Evolutionary conservation across 2,113 vertebrate species (phyloP), one percentile per base, ranked within the genome.

Genomic region (Phyllostomus discolor): DNA sequence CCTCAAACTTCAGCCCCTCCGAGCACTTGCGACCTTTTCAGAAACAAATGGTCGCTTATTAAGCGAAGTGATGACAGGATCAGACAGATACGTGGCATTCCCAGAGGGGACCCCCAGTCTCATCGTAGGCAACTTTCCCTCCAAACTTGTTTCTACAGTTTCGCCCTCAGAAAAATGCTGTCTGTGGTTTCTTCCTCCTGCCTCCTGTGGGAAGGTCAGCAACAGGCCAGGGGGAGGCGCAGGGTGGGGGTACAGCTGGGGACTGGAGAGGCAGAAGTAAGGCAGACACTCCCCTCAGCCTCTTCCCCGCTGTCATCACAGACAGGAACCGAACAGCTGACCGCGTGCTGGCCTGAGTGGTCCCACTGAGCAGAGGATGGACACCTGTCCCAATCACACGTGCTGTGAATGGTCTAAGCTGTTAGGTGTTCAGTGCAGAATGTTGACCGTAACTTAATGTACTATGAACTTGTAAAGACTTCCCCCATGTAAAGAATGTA

Each of bases 401-500:
- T 90, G 93, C 95, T 98, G 64, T 0, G 2, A 83, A 86, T 46
- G 89, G 9, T 75, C 62, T 87, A 92, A 69, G 85, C 91, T 91
- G 52, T 83, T 80, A 5, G 92, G 92, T 95, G 94, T 97, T 97
- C 96, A 79, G 94, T 94, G 84, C 97, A 97, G 96, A 97, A 95
- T 96, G 95, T 95, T 85, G 88, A 91, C 90, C 35, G 33, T 96
- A 96, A 97, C 96, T 97, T 97, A 95, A 96, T 96, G 94, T 96
- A 95, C 97, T 96, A 67, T 86, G 93, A 90, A 95, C 96, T 95
- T 97, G 95, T 97, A 97, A 96, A 98, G 98, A 97, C 43, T 95
- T 94, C 94, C 95, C 92, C 96, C 88, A 28, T 97, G 97, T 97
- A 97, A 97, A 98, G 91, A 97, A 78, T 98, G 97, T 98, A 97